Base-by-base conservation (phyloP, 1,140 invertebrate species). In the Lordiphosa mommai region DNA sequence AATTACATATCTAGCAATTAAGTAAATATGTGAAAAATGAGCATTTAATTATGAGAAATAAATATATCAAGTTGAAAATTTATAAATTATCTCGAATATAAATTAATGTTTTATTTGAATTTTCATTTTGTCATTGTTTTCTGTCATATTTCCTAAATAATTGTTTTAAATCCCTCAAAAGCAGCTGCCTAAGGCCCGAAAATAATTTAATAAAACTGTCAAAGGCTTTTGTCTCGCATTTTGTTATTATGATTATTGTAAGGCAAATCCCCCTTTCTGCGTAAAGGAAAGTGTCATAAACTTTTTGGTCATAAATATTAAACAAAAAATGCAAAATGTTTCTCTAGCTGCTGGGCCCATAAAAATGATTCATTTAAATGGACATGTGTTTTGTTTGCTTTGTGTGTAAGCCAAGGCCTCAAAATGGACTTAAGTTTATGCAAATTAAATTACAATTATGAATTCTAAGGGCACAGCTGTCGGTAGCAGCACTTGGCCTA, bases 391-490 rank as follows among this genome's bases (percentile, higher is more conserved):
- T 63, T 17, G 16, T 43, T 34, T 32, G 27, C 30, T 20, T 23
- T 53, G 12, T 20, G 36, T 12, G 43, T 23, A 10, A 33, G 38
- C 38, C 38, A 13, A 47, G 16, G 37, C 40, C 20, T 51, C 37
- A 37, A 51, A 20, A 50, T 33, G 30, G 34, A 56, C 67, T 61
- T 66, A 61, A 72, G 76, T 63, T 41, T 82, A 82, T 82, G 77
- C 71, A 82, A 82, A 82, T 84, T 71, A 84, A 76, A 84, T 84
- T 59, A 72, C 61, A 82, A 82, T 82, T 82, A 82, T 52, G 76
- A 82, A 72, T 84, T 71, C 77, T 53, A 49, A 76, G 67, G 36
- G 41, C 56, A 36, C 27, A 33, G 47, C 29, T 27, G 16, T 38
- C 29, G n/a, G 7, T 52, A 30, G 51, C 44, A 46, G 34, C 27